A percentile compares a stretch with the other conserved stretches of the same genome.
phyloP scores from a whole-genome alignment of 2,797 vertebrate species.

The Vespertilio murinus region DNA sequence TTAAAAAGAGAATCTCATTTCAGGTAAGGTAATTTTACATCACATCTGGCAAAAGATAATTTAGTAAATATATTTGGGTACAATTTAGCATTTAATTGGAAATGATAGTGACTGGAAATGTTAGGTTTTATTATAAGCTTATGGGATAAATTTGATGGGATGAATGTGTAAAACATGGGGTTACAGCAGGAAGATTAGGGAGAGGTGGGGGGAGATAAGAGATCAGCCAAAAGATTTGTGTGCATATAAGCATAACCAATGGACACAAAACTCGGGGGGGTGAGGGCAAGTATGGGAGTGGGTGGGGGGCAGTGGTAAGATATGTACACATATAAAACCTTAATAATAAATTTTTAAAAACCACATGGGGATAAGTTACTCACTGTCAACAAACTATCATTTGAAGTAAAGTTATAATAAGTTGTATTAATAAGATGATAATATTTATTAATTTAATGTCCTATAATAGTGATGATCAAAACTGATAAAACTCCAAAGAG shows the following conservation, averaged over 20 bases:
- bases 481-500: not conserved
- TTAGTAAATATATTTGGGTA: not conserved
- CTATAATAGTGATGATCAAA: not conserved
- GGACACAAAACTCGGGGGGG: too few species aligned
- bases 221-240: too few species aligned
- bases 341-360: not conserved
- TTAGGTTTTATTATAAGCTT: not conserved
- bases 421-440: not conserved
- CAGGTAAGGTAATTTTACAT: not conserved
- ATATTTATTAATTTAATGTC: not conserved
- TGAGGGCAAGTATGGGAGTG: too few species aligned
- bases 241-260: too few species aligned
- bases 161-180: not conserved
- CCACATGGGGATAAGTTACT: not conserved
- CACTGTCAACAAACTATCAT: not conserved
- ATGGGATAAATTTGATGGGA: not conserved
- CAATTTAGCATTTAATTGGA: not conserved
- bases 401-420: not conserved
- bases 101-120: not conserved
- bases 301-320: too few species aligned
- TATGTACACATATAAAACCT: too few species aligned
- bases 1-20: constrained; percentile 9
- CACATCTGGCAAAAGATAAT: not conserved
- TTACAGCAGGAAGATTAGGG: too few species aligned
- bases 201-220: too few species aligned